Evolutionary conservation across 2,888 invertebrate species (phyloP), one percentile per base, ranked within the genome.

Genomic region (Magallana nippona): DNA sequence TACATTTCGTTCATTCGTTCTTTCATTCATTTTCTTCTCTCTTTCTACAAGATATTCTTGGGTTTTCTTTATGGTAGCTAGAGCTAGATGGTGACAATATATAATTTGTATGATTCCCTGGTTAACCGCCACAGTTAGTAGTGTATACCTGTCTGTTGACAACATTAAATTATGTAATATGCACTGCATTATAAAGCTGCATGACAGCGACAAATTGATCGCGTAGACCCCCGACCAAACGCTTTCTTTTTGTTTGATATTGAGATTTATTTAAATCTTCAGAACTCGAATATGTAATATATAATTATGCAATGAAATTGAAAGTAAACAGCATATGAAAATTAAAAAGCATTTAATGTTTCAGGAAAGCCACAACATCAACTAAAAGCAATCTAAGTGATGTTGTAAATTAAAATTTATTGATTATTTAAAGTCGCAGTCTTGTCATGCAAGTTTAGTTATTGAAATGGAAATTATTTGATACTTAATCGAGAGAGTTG

Each of bases 161-260:
- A 71, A 15, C 71, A 71, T 60, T 13, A 71, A 27, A 27, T 71
- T 71, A 71, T 27, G 71, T 71, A 71, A 71, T 71, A 22, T 71
- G 71, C 32, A 71, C 13, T 13, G 71, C 27, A 71, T 71, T 71
- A 71, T 27, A 22, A 71, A 71, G 32, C 32, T 71, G 32, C 5
- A 44, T 44, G 44, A 27, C 27, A 27, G 27, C 27, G 11, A 71
- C 44, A 71, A 71, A 27, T 71, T 71, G 71, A 71, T 71, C 71
- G 71, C 15, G 32, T 3, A 71, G 22, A 27, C 22, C 22, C 63
- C 27, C 27, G 13, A 71, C 27, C 71, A 27, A 22, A 71, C 13
- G 71, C 32, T 32, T 13, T 60, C 71, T 5, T 13, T 71, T 32
- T 63, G 19, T 63, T 71, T 71, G 22, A 11, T 62, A 62, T 15